Conservation (phyloP, 2,113 vertebrate genomes). For the Noturus placidus region DNA sequence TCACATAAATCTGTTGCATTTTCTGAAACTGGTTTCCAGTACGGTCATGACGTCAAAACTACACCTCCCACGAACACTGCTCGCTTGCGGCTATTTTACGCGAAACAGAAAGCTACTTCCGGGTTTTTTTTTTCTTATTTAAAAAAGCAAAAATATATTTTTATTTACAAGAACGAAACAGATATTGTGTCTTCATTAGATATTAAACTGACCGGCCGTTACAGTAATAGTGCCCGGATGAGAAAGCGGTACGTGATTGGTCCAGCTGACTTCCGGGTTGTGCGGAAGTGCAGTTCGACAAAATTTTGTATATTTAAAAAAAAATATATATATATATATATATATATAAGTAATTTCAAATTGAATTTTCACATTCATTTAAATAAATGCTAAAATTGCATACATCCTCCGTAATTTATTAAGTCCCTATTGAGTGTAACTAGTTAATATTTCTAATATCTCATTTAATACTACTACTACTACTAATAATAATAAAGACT, state of each 20-base stretch:
- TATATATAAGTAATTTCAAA: not conserved
- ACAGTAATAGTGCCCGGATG: not conserved
- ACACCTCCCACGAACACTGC: not conserved
- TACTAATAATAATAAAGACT: not conserved
- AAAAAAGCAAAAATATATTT: not conserved
- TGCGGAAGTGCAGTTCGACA: not conserved
- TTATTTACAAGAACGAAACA: not conserved
- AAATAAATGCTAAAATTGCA: not conserved
- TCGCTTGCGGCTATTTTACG: not conserved
- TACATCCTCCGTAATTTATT: not conserved
- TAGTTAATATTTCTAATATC: not conserved
- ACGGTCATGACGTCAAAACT: not conserved
- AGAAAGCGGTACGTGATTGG: not conserved
- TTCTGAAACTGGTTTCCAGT: not conserved
- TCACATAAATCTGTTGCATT: not conserved
- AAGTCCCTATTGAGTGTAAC: not conserved
- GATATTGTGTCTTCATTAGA: not conserved
- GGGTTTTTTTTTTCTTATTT: too few relatives aligned
- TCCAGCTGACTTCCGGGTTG: not conserved
- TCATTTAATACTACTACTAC: not conserved
- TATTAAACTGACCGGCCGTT: not conserved
- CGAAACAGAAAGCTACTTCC: too few relatives aligned
- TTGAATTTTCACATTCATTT: not conserved
- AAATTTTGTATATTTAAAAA: not conserved
- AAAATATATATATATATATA: too few relatives aligned